These are phyloP conservation scores for Myathropa florea DNA, from an alignment of 2,888 invertebrate genomes.

Conservation along the genomic window DNA sequence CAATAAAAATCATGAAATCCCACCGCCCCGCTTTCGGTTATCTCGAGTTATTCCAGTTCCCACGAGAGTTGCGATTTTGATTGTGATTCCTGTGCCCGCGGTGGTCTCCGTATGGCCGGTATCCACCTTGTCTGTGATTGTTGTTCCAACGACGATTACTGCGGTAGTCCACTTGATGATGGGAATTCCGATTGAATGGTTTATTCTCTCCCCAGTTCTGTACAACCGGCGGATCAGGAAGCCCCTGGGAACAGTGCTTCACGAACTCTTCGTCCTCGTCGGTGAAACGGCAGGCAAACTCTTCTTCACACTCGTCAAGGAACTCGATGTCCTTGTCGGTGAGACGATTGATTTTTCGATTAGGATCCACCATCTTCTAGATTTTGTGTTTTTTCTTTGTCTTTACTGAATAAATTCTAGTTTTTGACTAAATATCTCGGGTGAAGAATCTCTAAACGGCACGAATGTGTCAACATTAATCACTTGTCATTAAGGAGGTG, in stretches of 20 bases:
- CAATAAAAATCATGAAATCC: slow-evolving; percentile 38
- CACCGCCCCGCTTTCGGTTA: not conserved
- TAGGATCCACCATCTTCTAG: slow-evolving; percentile 79
- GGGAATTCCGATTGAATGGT: slow-evolving; percentile 44
- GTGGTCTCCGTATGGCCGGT: not conserved
- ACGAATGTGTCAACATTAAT: not conserved
- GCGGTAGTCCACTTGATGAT: not conserved
- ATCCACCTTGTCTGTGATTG: slow-evolving; percentile 63
- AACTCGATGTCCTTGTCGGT: slow-evolving; percentile 84
- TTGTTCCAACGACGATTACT: slow-evolving; percentile 66
- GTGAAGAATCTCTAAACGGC: not conserved
- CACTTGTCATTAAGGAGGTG: not conserved
- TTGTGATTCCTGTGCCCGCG: slow-evolving; percentile 1
- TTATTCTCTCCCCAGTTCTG: slow-evolving; percentile 81
- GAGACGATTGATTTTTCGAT: slow-evolving; percentile 81
- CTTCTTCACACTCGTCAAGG: slow-evolving; percentile 84
- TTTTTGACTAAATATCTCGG: not conserved
- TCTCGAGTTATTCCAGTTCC: slow-evolving; percentile 41
- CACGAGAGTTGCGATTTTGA: slow-evolving; percentile 7
- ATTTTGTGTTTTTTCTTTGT: not conserved
- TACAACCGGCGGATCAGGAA: slow-evolving; percentile 83
- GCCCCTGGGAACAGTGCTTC: slow-evolving; percentile 79
- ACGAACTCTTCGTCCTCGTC: slow-evolving; percentile 85
- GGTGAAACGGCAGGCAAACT: slow-evolving; percentile 84
- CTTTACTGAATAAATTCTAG: not conserved